phyloP scores from a whole-genome alignment of 2,113 vertebrate genomes.

The Serilophus lunatus region DNA sequence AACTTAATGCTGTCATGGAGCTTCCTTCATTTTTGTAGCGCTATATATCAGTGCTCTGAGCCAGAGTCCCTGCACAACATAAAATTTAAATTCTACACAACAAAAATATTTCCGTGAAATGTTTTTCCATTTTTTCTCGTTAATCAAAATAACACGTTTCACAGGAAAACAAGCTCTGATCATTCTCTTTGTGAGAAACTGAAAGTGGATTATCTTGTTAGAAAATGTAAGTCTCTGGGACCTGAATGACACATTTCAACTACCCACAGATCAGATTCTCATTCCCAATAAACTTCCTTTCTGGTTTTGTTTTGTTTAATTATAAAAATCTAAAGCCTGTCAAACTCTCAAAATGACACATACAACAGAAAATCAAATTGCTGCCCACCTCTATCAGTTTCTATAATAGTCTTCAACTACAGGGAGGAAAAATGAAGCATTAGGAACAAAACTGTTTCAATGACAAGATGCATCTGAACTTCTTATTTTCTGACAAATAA shows the following conservation, averaged over 20 bases:
- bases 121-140: conserved; percentile 27
- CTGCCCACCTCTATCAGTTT: conserved; percentile 52
- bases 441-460: conserved; percentile 43
- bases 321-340: conserved; percentile 27
- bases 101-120: conserved; percentile 35
- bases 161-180: conserved; percentile 11
- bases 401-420: conserved; percentile 45
- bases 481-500: conserved; percentile 51
- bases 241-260: conserved; percentile 21
- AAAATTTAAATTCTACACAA: conserved; percentile 17
- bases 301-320: conserved; percentile 42
- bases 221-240: conserved; percentile 22
- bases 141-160: conserved; percentile 52
- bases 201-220: conserved; percentile 25
- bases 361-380: conserved; percentile 40
- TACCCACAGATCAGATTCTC: conserved; percentile 42
- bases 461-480: conserved; percentile 49
- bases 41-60: conserved; percentile 17
- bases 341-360: conserved; percentile 45
- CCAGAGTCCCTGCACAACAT: background rate
- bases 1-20: conserved; percentile 32
- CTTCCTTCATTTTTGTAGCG: conserved; percentile 35
- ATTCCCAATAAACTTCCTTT: conserved; percentile 20
- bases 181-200: conserved; percentile 1
- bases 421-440: conserved; percentile 41